These are phyloP conservation scores for Heliocidaris tuberculata DNA, from an alignment of 35 echinoderm and acorn worm species.

Conservation along the genomic window DNA sequence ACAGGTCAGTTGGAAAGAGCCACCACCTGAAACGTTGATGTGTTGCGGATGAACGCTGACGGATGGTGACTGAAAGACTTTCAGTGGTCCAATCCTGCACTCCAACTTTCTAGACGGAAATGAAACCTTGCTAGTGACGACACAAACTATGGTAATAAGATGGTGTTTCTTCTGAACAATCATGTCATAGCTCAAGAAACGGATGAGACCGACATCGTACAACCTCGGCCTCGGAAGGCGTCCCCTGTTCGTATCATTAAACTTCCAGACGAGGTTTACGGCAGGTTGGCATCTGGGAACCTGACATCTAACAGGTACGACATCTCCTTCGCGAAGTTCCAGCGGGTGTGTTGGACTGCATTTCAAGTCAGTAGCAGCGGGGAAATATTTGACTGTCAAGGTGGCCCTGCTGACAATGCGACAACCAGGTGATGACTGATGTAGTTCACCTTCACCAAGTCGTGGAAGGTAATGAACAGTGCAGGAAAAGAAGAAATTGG, in stretches of 20 bases:
- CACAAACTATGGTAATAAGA: background rate
- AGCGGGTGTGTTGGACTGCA: background rate
- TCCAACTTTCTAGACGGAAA: conserved; percentile 8
- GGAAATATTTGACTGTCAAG: background rate
- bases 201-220: background rate
- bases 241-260: background rate
- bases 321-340: background rate
- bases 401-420: background rate
- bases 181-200: background rate
- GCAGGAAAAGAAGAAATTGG: background rate
- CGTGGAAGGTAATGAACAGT: background rate
- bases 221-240: background rate
- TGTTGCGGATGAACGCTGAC: background rate
- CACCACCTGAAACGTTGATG: background rate
- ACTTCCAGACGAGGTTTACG: background rate
- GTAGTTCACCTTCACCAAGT: background rate
- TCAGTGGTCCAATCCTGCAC: background rate
- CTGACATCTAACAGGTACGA: background rate
- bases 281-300: background rate
- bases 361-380: background rate
- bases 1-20: background rate
- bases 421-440: background rate
- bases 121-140: background rate
- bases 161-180: background rate
- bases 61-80: background rate